Evolutionary conservation across 2,113 vertebrate species (phyloP).

Genomic region (Octodon degus): DNA sequence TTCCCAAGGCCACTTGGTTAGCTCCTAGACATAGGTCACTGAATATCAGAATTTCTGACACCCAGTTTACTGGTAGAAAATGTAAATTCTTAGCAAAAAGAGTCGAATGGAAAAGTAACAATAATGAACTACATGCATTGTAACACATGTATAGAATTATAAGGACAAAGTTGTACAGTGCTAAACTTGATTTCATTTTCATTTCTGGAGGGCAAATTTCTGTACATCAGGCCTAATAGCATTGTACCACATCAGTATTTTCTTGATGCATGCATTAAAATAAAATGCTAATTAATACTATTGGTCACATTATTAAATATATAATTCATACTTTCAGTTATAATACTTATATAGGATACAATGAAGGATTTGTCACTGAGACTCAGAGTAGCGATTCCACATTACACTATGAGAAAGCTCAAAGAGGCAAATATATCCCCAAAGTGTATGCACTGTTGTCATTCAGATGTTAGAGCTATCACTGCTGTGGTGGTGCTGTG

Average conservation of each 20-base stretch:
- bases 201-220: constrained; percentile 31
- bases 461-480: not conserved
- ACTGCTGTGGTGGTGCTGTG: not conserved
- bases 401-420: constrained; percentile 39
- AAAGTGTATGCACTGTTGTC: constrained; percentile 8
- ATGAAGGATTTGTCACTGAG: constrained; percentile 63
- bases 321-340: constrained; percentile 80
- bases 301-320: constrained; percentile 79
- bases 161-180: not conserved
- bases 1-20: not conserved
- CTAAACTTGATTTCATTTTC: constrained; percentile 40
- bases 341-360: constrained; percentile 68
- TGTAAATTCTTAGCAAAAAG: not conserved
- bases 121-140: not conserved
- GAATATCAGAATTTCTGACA: constrained; percentile 32
- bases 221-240: constrained; percentile 8
- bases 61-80: not conserved
- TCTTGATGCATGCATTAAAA: constrained; percentile 80
- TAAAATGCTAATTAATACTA: constrained; percentile 80
- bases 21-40: not conserved
- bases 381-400: constrained; percentile 68
- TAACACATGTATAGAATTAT: not conserved
- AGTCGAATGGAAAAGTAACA: not conserved
- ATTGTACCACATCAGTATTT: constrained; percentile 63
- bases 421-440: constrained; percentile 51